These are phyloP conservation scores for Apteryx mantelli DNA, from an alignment of 2,113 vertebrate genomes.

Conservation along the genomic window DNA sequence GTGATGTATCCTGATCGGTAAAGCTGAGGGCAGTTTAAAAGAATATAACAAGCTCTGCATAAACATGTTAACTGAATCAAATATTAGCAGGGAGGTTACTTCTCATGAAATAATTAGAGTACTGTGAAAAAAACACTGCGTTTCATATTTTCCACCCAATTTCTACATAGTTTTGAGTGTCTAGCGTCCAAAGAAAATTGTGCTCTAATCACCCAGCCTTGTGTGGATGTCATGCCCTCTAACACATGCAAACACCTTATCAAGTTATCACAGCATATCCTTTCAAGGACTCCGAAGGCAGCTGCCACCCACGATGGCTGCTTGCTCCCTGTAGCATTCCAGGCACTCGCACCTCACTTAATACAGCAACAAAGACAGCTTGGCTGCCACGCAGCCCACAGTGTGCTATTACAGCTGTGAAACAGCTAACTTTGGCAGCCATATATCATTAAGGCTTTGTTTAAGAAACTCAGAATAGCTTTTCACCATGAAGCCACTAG, in stretches of 20 bases:
- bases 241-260: slow-evolving; percentile 59
- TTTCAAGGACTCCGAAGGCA: slow-evolving; percentile 72
- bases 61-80: not conserved
- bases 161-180: not conserved
- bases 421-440: slow-evolving; percentile 75
- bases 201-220: slow-evolving; percentile 6
- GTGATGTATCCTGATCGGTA: not conserved
- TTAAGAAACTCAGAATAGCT: slow-evolving; percentile 70
- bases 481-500: not conserved
- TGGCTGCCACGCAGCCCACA: slow-evolving; percentile 42
- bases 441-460: slow-evolving; percentile 72
- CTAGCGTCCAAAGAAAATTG: not conserved
- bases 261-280: slow-evolving; percentile 53
- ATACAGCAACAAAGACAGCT: slow-evolving; percentile 70
- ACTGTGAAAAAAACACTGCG: not conserved
- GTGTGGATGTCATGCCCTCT: slow-evolving; percentile 12
- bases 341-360: slow-evolving; percentile 53
- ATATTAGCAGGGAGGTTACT: not conserved
- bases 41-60: not conserved
- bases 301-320: slow-evolving; percentile 64
- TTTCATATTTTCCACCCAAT: not conserved
- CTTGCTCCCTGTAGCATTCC: slow-evolving; percentile 64
- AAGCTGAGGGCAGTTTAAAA: not conserved
- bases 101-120: not conserved
- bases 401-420: slow-evolving; percentile 79